These are phyloP conservation scores for Fulmarus glacialis DNA, from an alignment of 2,113 vertebrate species.

Conservation along the genomic window DNA sequence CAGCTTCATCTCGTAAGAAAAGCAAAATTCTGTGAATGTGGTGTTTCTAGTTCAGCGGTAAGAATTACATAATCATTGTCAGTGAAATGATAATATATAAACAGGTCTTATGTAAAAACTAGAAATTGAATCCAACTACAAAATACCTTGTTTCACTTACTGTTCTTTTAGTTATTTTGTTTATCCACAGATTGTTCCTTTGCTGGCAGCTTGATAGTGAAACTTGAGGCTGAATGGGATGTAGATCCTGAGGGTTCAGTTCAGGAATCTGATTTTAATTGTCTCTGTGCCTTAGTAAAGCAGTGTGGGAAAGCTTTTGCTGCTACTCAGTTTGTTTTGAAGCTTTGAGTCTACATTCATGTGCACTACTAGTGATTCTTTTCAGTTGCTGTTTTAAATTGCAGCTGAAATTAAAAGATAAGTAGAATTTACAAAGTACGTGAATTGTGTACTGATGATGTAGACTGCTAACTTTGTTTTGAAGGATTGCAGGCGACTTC, in stretches of 20 bases:
- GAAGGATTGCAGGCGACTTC: conserved; percentile 91
- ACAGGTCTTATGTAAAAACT: background rate
- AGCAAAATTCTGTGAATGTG: background rate
- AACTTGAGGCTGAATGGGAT: background rate
- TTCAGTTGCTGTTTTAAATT: background rate
- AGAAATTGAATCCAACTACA: background rate
- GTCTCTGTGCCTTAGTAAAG: background rate
- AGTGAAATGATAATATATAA: background rate
- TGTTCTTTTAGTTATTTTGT: background rate
- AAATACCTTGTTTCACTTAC: background rate
- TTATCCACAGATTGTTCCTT: background rate
- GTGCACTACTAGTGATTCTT: background rate
- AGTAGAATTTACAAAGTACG: background rate
- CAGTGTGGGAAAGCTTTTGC: background rate
- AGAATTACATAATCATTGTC: background rate
- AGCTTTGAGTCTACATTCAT: background rate
- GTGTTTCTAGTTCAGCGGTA: background rate
- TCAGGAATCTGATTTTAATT: background rate
- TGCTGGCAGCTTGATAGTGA: background rate
- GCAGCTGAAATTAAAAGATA: background rate
- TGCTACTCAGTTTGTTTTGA: background rate
- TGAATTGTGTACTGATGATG: background rate
- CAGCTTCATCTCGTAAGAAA: background rate
- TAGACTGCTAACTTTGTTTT: background rate
- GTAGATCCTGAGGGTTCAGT: background rate